phyloP scores from a whole-genome alignment of 2,113 vertebrate genomes.

The Sigmodon hispidus region DNA sequence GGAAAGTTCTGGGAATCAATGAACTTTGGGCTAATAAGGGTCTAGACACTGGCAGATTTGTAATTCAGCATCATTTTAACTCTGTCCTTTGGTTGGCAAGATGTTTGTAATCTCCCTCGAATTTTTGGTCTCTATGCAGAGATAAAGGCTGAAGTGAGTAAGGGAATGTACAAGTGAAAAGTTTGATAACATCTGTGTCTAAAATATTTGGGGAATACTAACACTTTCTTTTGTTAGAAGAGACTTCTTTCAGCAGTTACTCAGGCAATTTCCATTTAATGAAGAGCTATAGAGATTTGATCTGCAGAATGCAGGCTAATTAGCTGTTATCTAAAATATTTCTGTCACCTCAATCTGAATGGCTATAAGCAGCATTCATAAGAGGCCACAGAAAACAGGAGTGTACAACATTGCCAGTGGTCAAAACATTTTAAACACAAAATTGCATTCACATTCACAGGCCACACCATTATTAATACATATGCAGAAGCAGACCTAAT shows the following conservation, averaged over 20 bases:
- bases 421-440: constrained; percentile 63
- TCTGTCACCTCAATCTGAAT: constrained; percentile 73
- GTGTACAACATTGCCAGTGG: constrained; percentile 63
- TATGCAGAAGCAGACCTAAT: constrained; percentile 71
- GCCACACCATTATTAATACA: constrained; percentile 66
- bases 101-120: constrained; percentile 30
- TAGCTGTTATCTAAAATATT: constrained; percentile 79
- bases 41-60: background rate
- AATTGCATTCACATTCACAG: constrained; percentile 73
- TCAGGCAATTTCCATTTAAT: constrained; percentile 67
- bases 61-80: constrained; percentile 18
- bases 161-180: constrained; percentile 26
- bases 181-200: constrained; percentile 47
- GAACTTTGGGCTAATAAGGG: background rate
- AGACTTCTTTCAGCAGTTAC: constrained; percentile 42
- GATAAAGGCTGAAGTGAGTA: constrained; percentile 43
- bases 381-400: constrained; percentile 63
- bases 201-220: background rate
- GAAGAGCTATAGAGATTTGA: constrained; percentile 45
- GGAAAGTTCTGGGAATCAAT: background rate
- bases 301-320: constrained; percentile 76
- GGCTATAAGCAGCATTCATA: constrained; percentile 73
- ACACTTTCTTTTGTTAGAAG: constrained; percentile 62
- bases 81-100: background rate
- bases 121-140: constrained; percentile 18